Evolutionary conservation across 1,140 invertebrate genomes (phyloP), one percentile per base, ranked within the genome.

Genomic region (Lepidostoma basale): DNA sequence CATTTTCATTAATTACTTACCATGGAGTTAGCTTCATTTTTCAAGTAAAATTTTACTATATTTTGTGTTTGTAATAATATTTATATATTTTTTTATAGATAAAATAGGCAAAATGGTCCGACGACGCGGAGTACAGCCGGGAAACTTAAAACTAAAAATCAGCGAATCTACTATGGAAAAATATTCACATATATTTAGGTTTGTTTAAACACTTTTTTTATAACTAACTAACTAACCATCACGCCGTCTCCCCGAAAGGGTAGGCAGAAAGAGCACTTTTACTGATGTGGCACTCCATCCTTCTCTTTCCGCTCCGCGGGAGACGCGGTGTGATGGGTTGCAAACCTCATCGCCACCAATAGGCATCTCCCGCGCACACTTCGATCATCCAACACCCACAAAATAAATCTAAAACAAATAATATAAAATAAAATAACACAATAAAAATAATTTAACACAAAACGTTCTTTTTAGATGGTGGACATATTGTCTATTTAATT

Each of bases 101-200:
- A 54, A 54, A n/a, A n/a, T 10, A 54, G 25, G 18, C 28, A 36
- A 3, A 58, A 58, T 33, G 54, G 33, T 36, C 28, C 14, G 54
- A 20, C 6, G 54, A 39, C 22, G 25, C 2, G 28, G 47, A 26
- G 47, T 52, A 0, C 25, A 52, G n/a, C 28, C 47, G 3, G 54
- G 39, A 39, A 58, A 39, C 20, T 4, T 39, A 12, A 58, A 16
- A 14, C 3, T 58, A 18, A 39, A 58, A 22, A 58, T 58, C 18
- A 58, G 28, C 18, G 54, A 58, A 4, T 16, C 54, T 8, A 58
- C 18, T n/a, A 58, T 20, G 12, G n/a, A 39, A 4, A 30, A 58
- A 10, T 58, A 58, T 39, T 20, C 54, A 1, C 28, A 58, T n/a
- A 58, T 58, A 12, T 58, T 58, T 22, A 58, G 54, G 54, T 45